These are phyloP conservation scores for Sipha flava DNA, from an alignment of 1,140 invertebrate genomes.

Conservation along the genomic window DNA sequence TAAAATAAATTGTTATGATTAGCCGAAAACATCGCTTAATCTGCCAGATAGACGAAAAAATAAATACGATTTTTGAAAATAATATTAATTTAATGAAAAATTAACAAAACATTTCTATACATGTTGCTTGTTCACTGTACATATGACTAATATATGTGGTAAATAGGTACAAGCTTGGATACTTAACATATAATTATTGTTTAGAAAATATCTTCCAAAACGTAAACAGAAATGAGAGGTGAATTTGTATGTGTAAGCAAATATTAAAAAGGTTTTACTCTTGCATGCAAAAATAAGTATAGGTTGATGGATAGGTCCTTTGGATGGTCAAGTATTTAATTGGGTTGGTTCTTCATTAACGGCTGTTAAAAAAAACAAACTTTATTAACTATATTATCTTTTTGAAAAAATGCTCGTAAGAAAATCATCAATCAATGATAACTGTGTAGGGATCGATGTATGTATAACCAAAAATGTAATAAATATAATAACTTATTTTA, in stretches of 20 bases:
- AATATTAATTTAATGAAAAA: constrained; percentile 31
- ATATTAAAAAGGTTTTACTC: constrained; percentile 32
- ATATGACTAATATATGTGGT: constrained; percentile 23
- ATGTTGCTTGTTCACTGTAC: constrained; percentile 14
- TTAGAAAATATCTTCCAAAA: not conserved
- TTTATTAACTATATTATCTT: constrained; percentile 7
- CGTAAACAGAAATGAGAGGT: constrained; percentile 31
- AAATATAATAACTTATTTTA: too few species aligned
- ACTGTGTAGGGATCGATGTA: not conserved
- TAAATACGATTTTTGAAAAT: constrained; percentile 18
- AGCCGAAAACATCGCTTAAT: constrained; percentile 31
- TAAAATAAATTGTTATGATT: constrained; percentile 21
- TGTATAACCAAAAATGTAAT: too few species aligned
- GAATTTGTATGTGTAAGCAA: constrained; percentile 32
- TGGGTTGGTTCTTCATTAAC: constrained; percentile 29
- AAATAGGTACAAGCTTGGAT: constrained; percentile 28
- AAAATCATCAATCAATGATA: not conserved
- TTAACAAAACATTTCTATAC: constrained; percentile 31
- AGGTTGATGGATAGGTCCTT: constrained; percentile 10
- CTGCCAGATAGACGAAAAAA: constrained; percentile 10
- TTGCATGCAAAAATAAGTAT: constrained; percentile 29
- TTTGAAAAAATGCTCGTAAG: not conserved
- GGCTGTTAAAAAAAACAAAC: constrained; percentile 31
- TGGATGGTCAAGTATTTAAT: constrained; percentile 24
- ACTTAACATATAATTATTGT: constrained; percentile 13